A percentile compares a stretch with the other conserved stretches of the same genome.
Conservation (phyloP, 2,113 vertebrate species). For the Takifugu flavidus region DNA sequence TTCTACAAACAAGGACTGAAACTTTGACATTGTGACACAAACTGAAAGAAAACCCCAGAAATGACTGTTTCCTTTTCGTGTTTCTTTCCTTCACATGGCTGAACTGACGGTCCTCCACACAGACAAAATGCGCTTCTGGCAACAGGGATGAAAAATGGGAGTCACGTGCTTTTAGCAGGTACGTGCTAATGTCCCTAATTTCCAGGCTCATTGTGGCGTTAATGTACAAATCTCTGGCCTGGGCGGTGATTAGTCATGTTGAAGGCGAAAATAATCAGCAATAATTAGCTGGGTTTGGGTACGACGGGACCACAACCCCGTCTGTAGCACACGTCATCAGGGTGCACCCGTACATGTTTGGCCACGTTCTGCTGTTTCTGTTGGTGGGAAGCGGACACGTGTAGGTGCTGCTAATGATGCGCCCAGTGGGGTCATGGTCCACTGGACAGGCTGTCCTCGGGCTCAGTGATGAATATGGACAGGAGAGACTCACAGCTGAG, state of each 20-base stretch:
- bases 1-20: neutral
- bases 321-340: neutral
- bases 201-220: conserved; percentile 68
- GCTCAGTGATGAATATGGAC: too few relatives aligned
- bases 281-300: conserved; percentile 57
- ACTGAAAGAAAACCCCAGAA: too few relatives aligned
- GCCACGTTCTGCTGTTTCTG: too few relatives aligned
- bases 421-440: too few relatives aligned
- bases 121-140: conserved; percentile 49
- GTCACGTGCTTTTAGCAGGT: conserved; percentile 67
- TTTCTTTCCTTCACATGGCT: conserved; percentile 17
- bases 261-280: conserved; percentile 67
- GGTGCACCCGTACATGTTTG: too few relatives aligned
- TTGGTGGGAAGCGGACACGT: too few relatives aligned
- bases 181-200: conserved; percentile 68
- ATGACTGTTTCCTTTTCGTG: conserved; percentile 22
- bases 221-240: conserved; percentile 62
- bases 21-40: too few relatives aligned
- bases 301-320: conserved; percentile 19
- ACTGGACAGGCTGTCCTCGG: too few relatives aligned
- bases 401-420: too few relatives aligned
- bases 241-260: conserved; percentile 65
- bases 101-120: conserved; percentile 34
- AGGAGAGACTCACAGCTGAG: too few relatives aligned
- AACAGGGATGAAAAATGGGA: conserved; percentile 68